Base-by-base conservation (phyloP, 2,888 invertebrate genomes). In the Sarcophaga variegata region DNA sequence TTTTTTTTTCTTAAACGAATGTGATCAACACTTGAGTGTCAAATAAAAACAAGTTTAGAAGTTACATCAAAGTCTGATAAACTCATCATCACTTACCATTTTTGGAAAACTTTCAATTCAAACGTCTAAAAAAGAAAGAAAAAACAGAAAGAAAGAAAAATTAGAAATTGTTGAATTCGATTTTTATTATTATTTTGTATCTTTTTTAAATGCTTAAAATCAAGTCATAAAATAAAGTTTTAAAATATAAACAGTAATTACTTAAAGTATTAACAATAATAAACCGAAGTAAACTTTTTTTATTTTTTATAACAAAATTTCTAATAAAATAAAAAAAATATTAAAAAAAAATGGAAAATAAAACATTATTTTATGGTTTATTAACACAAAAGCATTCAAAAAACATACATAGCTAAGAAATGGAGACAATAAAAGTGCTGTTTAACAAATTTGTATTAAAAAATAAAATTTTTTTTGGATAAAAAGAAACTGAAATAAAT, bases 241-340 rank as follows among this genome's bases (percentile, higher is more conserved):
- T 72, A 67, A 66, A 67, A 69, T 66, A 74, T 86, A 84, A 84
- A 87, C 69, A 71, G 71, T 54, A 84, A 87, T 87, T 84, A 87
- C 79, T 87, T 81, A 69, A 81, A 76, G 37, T 72, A 84, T 87
- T 82, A 84, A 75, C 76, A 75, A 87, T 37, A 76, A 83, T 81
- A 83, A 82, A 81, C 62, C 37, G 37, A 37, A 75, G 71, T 14
- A 54, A 54, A 37, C 20, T 67, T 81, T 83, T 20, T 37, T 22
- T 63, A 14, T 70, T 70, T 70, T 22, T 70, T 66, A 8, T 37
- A 37, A 37, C 10, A 37, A 37, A 37, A 37, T 37, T 37, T 37
- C 37, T 37, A 59, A 59, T 17, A 17, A 0, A 17, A 59, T 59
- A 76, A 37, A 70, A 75, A 67, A 79, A 17, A 66, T 66, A 66